Evolutionary conservation across 2,888 invertebrate genomes (phyloP).

Genomic region (Eristalis pertinax): DNA sequence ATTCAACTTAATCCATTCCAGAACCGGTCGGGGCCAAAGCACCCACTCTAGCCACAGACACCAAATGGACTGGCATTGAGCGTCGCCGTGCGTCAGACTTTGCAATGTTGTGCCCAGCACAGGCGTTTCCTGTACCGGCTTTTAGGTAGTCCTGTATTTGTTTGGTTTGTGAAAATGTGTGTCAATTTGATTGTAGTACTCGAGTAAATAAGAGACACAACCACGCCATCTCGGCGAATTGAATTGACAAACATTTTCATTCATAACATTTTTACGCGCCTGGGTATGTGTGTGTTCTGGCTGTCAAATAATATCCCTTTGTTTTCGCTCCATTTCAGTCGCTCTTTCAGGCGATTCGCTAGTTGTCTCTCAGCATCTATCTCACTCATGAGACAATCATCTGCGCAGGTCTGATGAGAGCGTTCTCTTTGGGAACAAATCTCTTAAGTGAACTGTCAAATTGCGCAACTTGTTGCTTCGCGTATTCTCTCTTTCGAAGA

Average conservation of each 20-base stretch:
- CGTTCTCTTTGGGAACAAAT: constrained; percentile 25
- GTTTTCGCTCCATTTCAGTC: constrained; percentile 54
- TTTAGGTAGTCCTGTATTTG: constrained; percentile 82
- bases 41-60: constrained; percentile 87
- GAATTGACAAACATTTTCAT: constrained; percentile 49
- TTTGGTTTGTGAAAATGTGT: constrained; percentile 32
- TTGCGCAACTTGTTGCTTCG: constrained; percentile 71
- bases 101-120: constrained; percentile 87
- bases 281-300: not conserved
- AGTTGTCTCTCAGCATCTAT: not conserved
- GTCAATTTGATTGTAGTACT: constrained; percentile 48
- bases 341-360: not conserved
- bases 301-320: constrained; percentile 22
- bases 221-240: not conserved
- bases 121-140: constrained; percentile 88
- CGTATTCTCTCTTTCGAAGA: constrained; percentile 45
- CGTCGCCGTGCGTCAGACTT: constrained; percentile 76
- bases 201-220: constrained; percentile 50
- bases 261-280: constrained; percentile 46
- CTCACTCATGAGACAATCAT: not conserved
- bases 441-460: constrained; percentile 70
- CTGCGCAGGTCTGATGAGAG: constrained; percentile 54
- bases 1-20: constrained; percentile 75
- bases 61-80: constrained; percentile 86
- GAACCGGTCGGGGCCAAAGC: constrained; percentile 88